Base-by-base conservation (phyloP, 2,888 invertebrate genomes). In the Lacanobia wlatinum region DNA sequence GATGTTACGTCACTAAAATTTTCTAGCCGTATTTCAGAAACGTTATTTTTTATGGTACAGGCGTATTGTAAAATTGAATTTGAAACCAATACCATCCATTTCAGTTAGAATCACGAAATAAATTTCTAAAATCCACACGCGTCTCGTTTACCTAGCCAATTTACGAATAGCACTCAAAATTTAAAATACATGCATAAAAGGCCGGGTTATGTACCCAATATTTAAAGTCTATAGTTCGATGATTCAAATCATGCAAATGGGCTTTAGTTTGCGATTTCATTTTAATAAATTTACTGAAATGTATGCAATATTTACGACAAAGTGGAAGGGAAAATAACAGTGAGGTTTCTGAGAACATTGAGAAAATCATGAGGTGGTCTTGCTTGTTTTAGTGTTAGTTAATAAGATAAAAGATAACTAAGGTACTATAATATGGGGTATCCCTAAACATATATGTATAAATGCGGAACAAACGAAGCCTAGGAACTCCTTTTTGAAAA, bases 161-260 rank as follows among this genome's bases (percentile, higher is more conserved):
- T 66, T 66, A n/a, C 28, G 55, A 55, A 64, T 55, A 16, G 48
- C 34, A 46, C 14, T 60, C 43, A 60, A 76, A 70, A 63, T 76
- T 10, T 76, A 16, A 59, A 77, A 53, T 46, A 14, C n/a, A 43
- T 40, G 12, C 28, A 23, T 52, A 43, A 59, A 76, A 68, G 8
- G 14, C 14, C 14, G 34, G 16, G 52, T 61, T 58, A 43, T 23
- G 34, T 12, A 12, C 5, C 16, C 59, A 55, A 70, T 52, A 70
- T 76, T 70, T 55, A 71, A 43, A 76, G 59, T 70, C 70, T 77
- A 70, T 55, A 70, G 59, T 50, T 64, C 23, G n/a, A n/a, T 43
- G 53, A 53, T 59, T 55, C 23, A 34, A 77, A 63, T 70, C 48
- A 63, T 70, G 63, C 12, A 77, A 76, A 76, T 71, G 53, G 78